These are phyloP conservation scores for Elaphurus davidianus DNA, from an alignment of 2,113 vertebrate species.

Conservation along the genomic window DNA sequence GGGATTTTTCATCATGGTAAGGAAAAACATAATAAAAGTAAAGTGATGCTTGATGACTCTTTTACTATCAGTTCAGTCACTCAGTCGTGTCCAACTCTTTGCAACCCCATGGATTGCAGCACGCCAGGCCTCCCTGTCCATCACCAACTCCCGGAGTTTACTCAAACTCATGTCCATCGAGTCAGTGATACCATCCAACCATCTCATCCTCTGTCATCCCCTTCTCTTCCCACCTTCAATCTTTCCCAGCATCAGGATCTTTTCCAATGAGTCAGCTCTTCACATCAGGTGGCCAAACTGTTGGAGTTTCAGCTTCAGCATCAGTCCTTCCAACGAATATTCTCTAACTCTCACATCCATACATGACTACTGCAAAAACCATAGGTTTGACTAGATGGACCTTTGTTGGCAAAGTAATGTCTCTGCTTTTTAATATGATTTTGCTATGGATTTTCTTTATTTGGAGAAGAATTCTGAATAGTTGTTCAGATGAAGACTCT, in stretches of 20 bases:
- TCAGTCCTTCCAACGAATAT: neutral
- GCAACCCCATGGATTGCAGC: neutral
- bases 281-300: neutral
- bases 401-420: neutral
- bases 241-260: neutral
- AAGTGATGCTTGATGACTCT: neutral
- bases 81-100: neutral
- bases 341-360: neutral
- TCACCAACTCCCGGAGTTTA: neutral
- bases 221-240: neutral
- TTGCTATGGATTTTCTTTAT: neutral
- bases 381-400: neutral
- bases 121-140: neutral
- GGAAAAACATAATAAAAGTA: neutral
- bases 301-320: neutral
- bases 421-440: neutral
- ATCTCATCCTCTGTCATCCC: fast-evolving
- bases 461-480: neutral
- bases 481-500: neutral
- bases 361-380: neutral
- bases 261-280: neutral
- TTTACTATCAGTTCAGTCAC: neutral
- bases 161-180: neutral
- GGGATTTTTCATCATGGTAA: neutral
- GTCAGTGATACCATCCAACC: neutral